Evolutionary conservation across 1,140 invertebrate species (phyloP).

Genomic region (Drosophila prosaltans): DNA sequence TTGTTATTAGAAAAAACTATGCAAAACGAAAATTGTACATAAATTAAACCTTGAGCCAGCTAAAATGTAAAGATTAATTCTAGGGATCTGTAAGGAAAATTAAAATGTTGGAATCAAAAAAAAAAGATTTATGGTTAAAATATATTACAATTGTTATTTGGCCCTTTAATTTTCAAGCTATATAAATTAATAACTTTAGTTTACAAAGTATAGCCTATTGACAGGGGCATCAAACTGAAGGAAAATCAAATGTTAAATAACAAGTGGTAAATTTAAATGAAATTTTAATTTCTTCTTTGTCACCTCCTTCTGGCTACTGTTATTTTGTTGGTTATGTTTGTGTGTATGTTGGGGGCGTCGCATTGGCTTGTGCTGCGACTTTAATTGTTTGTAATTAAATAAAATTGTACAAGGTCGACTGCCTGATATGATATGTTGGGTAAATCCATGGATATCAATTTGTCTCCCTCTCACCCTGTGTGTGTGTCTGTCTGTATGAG

Average conservation of each 20-base stretch:
- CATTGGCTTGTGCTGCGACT: slow-evolving; percentile 30
- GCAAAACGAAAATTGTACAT: no score
- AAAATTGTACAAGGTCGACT: slow-evolving; percentile 76
- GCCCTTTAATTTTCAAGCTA: no score
- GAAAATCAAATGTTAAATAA: not conserved
- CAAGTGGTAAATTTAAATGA: slow-evolving; percentile 6
- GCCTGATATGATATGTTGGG: slow-evolving; percentile 35
- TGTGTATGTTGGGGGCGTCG: slow-evolving; percentile 40
- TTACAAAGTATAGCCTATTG: not conserved
- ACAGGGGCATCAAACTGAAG: not conserved
- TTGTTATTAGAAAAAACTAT: no score
- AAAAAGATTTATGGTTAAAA: no score
- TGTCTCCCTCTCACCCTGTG: slow-evolving; percentile 53
- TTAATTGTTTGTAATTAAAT: slow-evolving; percentile 82
- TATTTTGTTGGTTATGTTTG: slow-evolving; percentile 25
- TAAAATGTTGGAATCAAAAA: no score
- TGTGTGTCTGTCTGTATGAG: not conserved
- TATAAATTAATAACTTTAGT: not conserved
- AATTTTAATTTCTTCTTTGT: slow-evolving; percentile 13
- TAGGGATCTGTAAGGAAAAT: no score
- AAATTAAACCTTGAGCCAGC: no score
- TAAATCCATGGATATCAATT: slow-evolving; percentile 69
- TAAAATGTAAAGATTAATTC: no score
- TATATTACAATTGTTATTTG: no score
- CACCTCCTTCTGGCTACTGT: slow-evolving; percentile 28